These are phyloP conservation scores for Mobula birostris DNA, from an alignment of 2,113 vertebrate genomes.

Conservation along the genomic window DNA sequence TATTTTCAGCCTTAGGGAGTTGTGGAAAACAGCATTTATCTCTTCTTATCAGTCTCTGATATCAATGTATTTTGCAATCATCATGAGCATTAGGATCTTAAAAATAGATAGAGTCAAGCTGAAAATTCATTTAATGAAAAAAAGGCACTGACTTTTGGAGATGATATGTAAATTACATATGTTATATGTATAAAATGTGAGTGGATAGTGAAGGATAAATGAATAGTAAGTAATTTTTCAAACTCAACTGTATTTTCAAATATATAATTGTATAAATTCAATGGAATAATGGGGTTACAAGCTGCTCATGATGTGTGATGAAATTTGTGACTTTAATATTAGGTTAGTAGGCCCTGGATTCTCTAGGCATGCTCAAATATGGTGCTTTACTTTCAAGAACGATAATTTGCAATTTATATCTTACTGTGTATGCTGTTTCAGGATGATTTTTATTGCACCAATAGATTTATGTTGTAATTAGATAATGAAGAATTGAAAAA, in stretches of 20 bases:
- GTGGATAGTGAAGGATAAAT: neutral
- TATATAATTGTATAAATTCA: neutral
- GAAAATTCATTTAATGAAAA: neutral
- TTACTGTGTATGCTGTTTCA: neutral
- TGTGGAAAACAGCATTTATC: neutral
- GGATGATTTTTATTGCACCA: neutral
- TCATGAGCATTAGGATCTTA: neutral
- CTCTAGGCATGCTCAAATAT: neutral
- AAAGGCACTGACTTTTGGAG: neutral
- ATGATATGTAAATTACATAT: neutral
- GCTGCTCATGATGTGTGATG: neutral
- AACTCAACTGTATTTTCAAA: neutral
- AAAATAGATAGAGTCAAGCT: neutral
- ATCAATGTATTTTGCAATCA: neutral
- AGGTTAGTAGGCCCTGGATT: neutral
- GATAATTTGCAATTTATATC: constrained; percentile 4
- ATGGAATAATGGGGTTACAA: neutral
- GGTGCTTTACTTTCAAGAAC: neutral
- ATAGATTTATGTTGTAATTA: neutral
- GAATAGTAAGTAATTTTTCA: neutral
- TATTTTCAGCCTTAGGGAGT: neutral
- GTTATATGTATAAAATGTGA: neutral
- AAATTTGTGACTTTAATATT: neutral
- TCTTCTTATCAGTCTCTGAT: neutral
- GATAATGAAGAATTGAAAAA: neutral